Base-by-base conservation (phyloP, 1,140 invertebrate species). In the Calosoma granatense region DNA sequence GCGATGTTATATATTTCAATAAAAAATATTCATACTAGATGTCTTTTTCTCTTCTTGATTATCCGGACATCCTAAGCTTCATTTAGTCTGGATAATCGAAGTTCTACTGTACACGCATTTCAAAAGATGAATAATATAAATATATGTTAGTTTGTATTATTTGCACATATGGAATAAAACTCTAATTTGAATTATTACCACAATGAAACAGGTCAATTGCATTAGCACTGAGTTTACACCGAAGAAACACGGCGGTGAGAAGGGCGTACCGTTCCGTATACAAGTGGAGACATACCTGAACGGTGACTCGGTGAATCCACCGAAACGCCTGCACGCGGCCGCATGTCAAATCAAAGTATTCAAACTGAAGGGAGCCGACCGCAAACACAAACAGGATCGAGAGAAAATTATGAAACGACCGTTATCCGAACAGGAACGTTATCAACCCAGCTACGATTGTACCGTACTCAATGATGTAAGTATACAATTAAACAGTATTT, bases 161-260 rank as follows among this genome's bases (percentile, higher is more conserved):
- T 39, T 41, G 22, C 54, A 6, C n/a, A n/a, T n/a, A n/a, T n/a
- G n/a, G n/a, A n/a, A n/a, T n/a, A n/a, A n/a, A n/a, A n/a, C n/a
- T n/a, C n/a, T n/a, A n/a, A n/a, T n/a, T n/a, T n/a, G n/a, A n/a
- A 47, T 56, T 55, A 55, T 30, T 14, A 23, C 15, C 36, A 4
- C 14, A 39, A 55, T 30, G 19, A 2, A 15, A 36, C 36, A 88
- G 87, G 87, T 97, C 1, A 94, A 98, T 73, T 97, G 93, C 70
- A 97, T 97, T 58, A 96, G 92, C 59, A 97, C 95, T 1, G 95
- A 97, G 74, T 98, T 98, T 70, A 97, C 95, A 1, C 91, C 93
- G 0, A 97, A 97, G 69, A 97, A 97, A 71, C 95, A 98, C 74
- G 95, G 95, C 21, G 94, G 95, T 2, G 94, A 97, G 72, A 97